phyloP scores from a whole-genome alignment of 2,113 vertebrate species.

The Cyprinodon brontotheroides region DNA sequence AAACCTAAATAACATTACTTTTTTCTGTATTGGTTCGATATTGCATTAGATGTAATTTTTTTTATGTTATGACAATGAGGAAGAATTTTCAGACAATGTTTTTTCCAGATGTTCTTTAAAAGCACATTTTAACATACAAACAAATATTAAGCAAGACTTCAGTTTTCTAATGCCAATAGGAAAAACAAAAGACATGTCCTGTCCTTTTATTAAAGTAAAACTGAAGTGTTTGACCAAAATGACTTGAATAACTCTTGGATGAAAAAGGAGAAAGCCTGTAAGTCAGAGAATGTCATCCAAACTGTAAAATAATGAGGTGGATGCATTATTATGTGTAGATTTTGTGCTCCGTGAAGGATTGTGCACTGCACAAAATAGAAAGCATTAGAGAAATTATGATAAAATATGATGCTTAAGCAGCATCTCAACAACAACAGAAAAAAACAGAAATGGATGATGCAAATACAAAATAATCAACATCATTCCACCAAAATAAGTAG shows the following conservation, averaged over 20 bases:
- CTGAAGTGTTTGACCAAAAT: neutral
- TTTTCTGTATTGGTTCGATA: no score
- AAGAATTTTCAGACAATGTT: no score
- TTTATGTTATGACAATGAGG: no score
- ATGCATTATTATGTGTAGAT: neutral
- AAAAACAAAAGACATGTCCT: no score
- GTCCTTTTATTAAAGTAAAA: neutral
- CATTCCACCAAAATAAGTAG: neutral
- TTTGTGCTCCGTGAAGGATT: neutral
- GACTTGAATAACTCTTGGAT: neutral
- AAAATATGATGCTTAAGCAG: neutral
- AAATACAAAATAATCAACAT: neutral
- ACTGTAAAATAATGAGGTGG: neutral
- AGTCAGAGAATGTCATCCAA: neutral
- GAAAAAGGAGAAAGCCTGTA: neutral
- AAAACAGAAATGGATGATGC: neutral
- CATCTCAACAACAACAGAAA: neutral
- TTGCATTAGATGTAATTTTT: no score
- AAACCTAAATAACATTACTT: no score
- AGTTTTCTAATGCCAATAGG: no score
- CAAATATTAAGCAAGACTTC: no score
- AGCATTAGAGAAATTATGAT: neutral
- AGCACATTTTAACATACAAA: no score
- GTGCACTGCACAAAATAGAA: neutral
- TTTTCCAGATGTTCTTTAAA: no score